phyloP scores from a whole-genome alignment of 35 echinoderm and acorn worm genomes.

The Chiridota heheva region DNA sequence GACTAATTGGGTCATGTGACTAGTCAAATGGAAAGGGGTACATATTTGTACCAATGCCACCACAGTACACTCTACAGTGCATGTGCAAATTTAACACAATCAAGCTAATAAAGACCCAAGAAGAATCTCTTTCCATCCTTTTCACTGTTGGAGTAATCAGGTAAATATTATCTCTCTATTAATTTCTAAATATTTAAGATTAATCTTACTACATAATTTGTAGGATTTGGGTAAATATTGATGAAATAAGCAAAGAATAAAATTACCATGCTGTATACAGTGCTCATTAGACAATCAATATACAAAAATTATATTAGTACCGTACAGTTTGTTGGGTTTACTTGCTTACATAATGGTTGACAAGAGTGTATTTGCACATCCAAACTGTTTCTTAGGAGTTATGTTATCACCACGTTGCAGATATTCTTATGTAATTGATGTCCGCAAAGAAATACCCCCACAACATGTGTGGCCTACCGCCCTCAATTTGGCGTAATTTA shows the following conservation, averaged over 20 bases:
- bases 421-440: background rate
- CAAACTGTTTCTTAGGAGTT: background rate
- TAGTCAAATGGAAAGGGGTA: background rate
- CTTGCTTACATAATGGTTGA: background rate
- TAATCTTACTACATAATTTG: too few species aligned
- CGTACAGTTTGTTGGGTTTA: background rate
- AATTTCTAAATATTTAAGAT: background rate
- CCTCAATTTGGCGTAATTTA: conserved; percentile 2
- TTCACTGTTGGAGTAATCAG: background rate
- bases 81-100: background rate
- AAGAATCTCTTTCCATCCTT: conserved; percentile 13
- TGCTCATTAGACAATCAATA: background rate
- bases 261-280: conserved; percentile 12
- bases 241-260: conserved; percentile 8
- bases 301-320: background rate
- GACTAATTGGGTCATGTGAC: background rate
- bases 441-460: background rate
- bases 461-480: conserved; percentile 2
- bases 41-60: conserved; percentile 10
- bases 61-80: background rate
- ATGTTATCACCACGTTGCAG: background rate
- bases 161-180: background rate
- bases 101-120: background rate
- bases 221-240: background rate
- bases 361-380: background rate